Percentiles rank a stretch among this genome's conserved stretches.
These are phyloP conservation scores for Harpegnathos saltator DNA, from an alignment of 1,140 invertebrate genomes.

Conservation along the genomic window DNA sequence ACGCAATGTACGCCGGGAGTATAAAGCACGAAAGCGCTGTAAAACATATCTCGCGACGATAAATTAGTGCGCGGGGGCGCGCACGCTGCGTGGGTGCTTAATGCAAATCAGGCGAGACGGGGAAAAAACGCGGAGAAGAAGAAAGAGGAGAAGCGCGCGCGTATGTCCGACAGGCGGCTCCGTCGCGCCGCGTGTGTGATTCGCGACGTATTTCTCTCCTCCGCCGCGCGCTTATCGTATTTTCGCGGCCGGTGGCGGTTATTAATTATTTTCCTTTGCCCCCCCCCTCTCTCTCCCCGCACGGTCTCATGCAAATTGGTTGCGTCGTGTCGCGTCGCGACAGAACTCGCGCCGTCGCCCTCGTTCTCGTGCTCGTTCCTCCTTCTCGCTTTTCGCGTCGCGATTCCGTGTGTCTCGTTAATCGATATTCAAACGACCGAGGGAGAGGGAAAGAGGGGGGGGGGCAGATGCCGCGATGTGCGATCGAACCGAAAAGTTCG, in stretches of 20 bases:
- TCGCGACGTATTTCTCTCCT: constrained; percentile 34
- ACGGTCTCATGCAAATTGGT: constrained; percentile 29
- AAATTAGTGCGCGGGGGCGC: constrained; percentile 66
- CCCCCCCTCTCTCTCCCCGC: neutral
- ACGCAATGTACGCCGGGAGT: neutral
- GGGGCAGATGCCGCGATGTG: too few species aligned
- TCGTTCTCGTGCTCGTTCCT: too few species aligned
- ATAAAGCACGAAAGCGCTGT: constrained; percentile 63
- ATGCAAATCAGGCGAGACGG: constrained; percentile 69
- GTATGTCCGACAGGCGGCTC: neutral
- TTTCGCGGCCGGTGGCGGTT: constrained; percentile 2
- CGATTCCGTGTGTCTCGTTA: too few species aligned
- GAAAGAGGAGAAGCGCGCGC: constrained; percentile 11
- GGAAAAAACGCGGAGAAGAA: constrained; percentile 1
- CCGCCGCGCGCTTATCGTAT: constrained; percentile 43
- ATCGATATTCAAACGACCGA: too few species aligned
- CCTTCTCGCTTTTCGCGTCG: too few species aligned
- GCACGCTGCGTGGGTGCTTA: constrained; percentile 57
- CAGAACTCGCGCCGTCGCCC: too few species aligned
- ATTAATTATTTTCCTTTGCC: constrained; percentile 49
- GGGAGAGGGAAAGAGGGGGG: too few species aligned
- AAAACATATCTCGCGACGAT: constrained; percentile 69
- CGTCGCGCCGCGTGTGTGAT: neutral
- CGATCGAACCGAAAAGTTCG: neutral
- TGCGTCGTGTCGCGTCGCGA: neutral